Base-by-base conservation (phyloP, 1,140 invertebrate genomes). In the Zaprionus ghesquierei region DNA sequence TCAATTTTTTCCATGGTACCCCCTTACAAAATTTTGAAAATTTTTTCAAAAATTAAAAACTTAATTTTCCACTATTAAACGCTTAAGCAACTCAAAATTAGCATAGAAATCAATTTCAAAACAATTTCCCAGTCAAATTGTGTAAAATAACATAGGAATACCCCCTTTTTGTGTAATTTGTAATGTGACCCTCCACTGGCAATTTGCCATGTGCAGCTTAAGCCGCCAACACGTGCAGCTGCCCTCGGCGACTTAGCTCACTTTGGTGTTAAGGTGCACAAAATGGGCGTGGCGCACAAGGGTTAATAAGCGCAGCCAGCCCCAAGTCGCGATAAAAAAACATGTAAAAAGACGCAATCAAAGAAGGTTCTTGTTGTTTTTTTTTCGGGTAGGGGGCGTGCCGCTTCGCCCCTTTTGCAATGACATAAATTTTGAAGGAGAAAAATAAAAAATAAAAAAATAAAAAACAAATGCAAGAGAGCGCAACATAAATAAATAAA, bases 251-350 rank as follows among this genome's bases (percentile, higher is more conserved):
- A 29, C 27, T 31, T n/a, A n/a, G 15, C 62, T 82, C 71, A 73
- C 74, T 82, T 77, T 89, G 59, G 79, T 89, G 77, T 77, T 84
- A 89, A 89, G 79, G 73, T 89, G 84, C 85, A 89, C 61, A 71
- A 84, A 89, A 89, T 50, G 61, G 82, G 84, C 79, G 82, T 77
- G 77, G 62, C 54, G 2, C 15, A 29, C 41, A 59, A 35, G 60
- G 51, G 22, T 78, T 78, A 63, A 51, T 53, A 55, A 59, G 63
- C 62, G 75, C 69, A 44, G n/a, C 18, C 22, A 53, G 41, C 2
- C 22, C 15, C 18, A 29, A 73, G 33, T 53, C n/a, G 50, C 38
- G 22, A 62, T 62, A 50, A 61, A 61, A 59, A 51, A 29, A 29
- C 60, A 35, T 58, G 61, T 66, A 18, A 27, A n/a, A 55, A 69